phyloP scores from a whole-genome alignment of 1,140 invertebrate genomes.

The Drosophila nigromelanica region DNA sequence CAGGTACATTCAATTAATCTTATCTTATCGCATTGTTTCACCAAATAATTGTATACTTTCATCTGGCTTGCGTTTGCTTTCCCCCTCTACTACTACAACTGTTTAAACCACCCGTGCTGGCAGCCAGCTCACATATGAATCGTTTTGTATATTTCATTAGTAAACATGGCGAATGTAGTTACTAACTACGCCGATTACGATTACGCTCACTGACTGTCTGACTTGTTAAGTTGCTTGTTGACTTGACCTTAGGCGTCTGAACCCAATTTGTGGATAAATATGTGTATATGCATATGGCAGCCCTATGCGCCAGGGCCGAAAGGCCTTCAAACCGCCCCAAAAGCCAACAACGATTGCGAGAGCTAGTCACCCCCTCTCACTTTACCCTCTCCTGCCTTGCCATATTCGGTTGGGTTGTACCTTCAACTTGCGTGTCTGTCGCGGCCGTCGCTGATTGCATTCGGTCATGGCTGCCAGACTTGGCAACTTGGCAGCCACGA shows the following conservation, averaged over 20 bases:
- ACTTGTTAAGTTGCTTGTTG: slow-evolving; percentile 44
- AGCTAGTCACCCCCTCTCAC: slow-evolving; percentile 29
- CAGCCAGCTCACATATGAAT: slow-evolving; percentile 30
- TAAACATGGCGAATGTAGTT: slow-evolving; percentile 73
- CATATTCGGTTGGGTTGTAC: slow-evolving; percentile 41
- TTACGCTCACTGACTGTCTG: slow-evolving; percentile 39
- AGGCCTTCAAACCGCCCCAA: slow-evolving; percentile 71
- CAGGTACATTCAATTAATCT: slow-evolving; percentile 2
- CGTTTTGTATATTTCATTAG: slow-evolving; percentile 71
- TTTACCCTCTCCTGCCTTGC: slow-evolving; percentile 3
- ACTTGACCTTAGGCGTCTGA: slow-evolving; percentile 76
- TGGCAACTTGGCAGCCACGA: slow-evolving; percentile 57
- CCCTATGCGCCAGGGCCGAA: slow-evolving; percentile 14
- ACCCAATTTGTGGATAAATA: slow-evolving; percentile 72
- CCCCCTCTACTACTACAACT: slow-evolving; percentile 4
- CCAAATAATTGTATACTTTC: slow-evolving; percentile 11
- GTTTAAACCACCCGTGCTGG: slow-evolving; percentile 28
- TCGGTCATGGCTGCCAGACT: slow-evolving; percentile 70
- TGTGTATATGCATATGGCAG: slow-evolving; percentile 39
- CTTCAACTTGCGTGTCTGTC: slow-evolving; percentile 70
- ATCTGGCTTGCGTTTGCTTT: background rate
- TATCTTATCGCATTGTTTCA: slow-evolving; percentile 23
- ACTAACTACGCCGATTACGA: slow-evolving; percentile 76
- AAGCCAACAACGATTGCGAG: slow-evolving; percentile 69
- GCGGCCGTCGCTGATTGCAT: slow-evolving; percentile 63